Percentiles rank a stretch among this genome's conserved stretches.
Conservation (phyloP, 2,113 vertebrate genomes). For the Corydoras maculifer region DNA sequence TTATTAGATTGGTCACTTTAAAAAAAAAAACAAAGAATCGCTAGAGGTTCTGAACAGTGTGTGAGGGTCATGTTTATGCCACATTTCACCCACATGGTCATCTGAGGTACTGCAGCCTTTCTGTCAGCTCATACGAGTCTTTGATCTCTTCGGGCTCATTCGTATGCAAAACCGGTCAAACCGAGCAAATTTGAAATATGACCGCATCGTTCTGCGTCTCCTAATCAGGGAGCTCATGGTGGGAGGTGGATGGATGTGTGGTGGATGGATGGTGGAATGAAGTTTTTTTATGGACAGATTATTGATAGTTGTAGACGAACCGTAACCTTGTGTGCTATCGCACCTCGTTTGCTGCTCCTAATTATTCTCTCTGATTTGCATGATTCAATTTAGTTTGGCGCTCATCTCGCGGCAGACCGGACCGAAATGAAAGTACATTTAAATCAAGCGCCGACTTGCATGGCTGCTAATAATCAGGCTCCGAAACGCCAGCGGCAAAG, state of each 20-base stretch:
- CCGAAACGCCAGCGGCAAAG: neutral
- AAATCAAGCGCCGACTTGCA: neutral
- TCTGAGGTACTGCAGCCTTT: too few relatives aligned
- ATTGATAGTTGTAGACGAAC: neutral
- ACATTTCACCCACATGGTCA: too few relatives aligned
- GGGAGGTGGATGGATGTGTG: neutral
- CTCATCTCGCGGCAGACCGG: neutral
- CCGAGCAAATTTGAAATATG: conserved; percentile 5
- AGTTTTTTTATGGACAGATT: neutral
- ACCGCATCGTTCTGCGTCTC: conserved; percentile 5
- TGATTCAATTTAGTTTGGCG: conserved; percentile 13
- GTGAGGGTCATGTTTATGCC: too few relatives aligned
- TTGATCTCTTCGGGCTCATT: neutral
- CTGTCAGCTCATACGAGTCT: too few relatives aligned
- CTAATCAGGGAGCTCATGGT: neutral
- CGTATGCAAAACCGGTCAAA: neutral
- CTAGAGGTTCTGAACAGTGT: too few relatives aligned
- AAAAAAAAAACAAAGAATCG: too few relatives aligned
- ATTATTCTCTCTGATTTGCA: conserved; percentile 20
- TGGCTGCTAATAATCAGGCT: neutral
- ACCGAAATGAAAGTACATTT: neutral
- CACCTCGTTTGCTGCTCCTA: neutral
- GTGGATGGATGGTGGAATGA: neutral
- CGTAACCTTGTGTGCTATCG: neutral
- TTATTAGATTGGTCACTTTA: too few relatives aligned